Evolutionary conservation across 2,797 vertebrate genomes (phyloP).

Genomic region (Heliangelus exortis): DNA sequence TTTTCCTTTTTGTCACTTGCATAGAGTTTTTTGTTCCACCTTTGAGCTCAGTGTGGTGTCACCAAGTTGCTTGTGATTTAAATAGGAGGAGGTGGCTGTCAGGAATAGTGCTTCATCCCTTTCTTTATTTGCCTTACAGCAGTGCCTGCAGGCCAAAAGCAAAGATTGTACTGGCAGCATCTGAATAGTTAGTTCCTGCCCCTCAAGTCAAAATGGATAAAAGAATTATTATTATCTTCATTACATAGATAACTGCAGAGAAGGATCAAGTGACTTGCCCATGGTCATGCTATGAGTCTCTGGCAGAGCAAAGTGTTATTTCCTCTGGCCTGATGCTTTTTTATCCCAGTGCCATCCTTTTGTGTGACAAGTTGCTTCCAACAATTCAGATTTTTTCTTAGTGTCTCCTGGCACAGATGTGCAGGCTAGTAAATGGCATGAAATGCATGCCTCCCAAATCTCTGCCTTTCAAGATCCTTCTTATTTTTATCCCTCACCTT

Average conservation of each 20-base stretch:
- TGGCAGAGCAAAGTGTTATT: not conserved
- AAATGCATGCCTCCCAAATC: not conserved
- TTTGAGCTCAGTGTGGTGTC: not conserved
- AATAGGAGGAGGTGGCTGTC: slow-evolving; percentile 15
- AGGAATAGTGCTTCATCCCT: slow-evolving; percentile 33
- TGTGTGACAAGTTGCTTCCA: not conserved
- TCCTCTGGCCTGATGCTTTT: slow-evolving; percentile 14
- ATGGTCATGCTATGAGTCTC: not conserved
- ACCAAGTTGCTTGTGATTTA: slow-evolving; percentile 33
- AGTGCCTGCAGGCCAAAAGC: slow-evolving; percentile 48
- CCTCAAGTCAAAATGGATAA: slow-evolving; percentile 15
- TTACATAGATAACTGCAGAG: not conserved
- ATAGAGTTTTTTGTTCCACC: not conserved
- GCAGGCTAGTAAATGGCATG: not conserved
- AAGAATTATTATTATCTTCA: slow-evolving; percentile 34
- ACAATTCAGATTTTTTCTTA: not conserved
- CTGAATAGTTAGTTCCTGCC: slow-evolving; percentile 24
- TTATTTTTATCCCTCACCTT: not conserved
- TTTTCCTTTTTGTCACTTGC: not conserved
- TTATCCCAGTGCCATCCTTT: slow-evolving; percentile 17
- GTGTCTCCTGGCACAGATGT: not conserved
- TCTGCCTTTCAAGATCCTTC: slow-evolving; percentile 7
- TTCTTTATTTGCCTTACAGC: slow-evolving; percentile 60
- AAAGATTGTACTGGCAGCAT: slow-evolving; percentile 31
- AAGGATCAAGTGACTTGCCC: slow-evolving; percentile 3